Base-by-base conservation (phyloP, 1,140 invertebrate genomes). In the Penaeus vannamei region DNA sequence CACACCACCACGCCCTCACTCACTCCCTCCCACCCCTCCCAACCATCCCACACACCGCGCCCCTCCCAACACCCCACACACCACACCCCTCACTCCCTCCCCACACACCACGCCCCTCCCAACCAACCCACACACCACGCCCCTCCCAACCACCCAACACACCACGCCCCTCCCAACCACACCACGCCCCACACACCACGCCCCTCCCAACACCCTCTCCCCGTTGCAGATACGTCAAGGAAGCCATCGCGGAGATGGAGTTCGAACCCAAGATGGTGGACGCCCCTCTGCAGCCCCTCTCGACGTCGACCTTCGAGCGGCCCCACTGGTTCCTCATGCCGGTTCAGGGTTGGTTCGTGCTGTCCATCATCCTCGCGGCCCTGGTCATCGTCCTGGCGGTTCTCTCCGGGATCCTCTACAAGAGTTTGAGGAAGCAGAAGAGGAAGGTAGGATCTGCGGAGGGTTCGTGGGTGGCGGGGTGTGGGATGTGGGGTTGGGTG, bases 301-400 rank as follows among this genome's bases (percentile, higher is more conserved):
- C 42, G 4, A 59, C 66, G 26, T 42, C 42, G 4, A 23, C 59
- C 46, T 42, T 14, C 29, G 14, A 61, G 23, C 53, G 84, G 53
- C 76, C 76, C 20, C 79, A 87, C 85, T 90, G 86, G 90, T 90
- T 90, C 84, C 77, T 90, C 61, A 89, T 89, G 90, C 86, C 87
- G 26, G 85, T 90, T 8, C 91, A 86, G 69, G 85, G 83, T 3
- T 88, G 87, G 90, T 88, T 90, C 62, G 86, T 90, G n/a, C 84
- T 90, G 19, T 88, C 90, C 72, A 90, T 90, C 86, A 88, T 90
- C 76, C 86, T 90, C 53, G 90, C 90, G 46, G 90, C 90, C 0
- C 83, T 90, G 3, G 66, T 88, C 82, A 88, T 90, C 32, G 86
- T 89, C 46, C 82, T 90, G 22, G 42, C 85, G 2, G 90, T 90